A percentile compares a stretch with the other conserved stretches of the same genome.
phyloP scores from a whole-genome alignment of 2,113 vertebrate species.

The Orcinus orca region DNA sequence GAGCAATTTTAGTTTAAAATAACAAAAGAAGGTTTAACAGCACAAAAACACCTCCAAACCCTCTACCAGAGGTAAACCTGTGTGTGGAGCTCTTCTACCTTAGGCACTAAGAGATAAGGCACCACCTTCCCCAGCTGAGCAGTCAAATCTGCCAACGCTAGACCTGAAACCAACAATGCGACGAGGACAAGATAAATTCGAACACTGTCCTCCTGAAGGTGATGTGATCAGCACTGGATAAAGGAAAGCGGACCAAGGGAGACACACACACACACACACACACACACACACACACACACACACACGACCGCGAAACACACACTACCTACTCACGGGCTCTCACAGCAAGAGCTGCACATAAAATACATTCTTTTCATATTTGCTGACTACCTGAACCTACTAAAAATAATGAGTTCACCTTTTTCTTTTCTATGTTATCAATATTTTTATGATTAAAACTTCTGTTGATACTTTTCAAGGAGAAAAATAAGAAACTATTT shows the following conservation, averaged over 20 bases:
- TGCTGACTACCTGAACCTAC: background rate
- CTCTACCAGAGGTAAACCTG: background rate
- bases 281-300: background rate
- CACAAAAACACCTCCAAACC: background rate
- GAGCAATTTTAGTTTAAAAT: constrained; percentile 4
- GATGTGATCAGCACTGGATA: background rate
- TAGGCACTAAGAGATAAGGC: background rate
- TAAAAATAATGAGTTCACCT: background rate
- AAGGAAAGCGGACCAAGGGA: background rate
- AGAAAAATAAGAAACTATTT: background rate
- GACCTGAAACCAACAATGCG: background rate
- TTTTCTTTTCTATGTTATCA: background rate
- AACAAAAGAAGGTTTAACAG: background rate
- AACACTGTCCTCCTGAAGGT: background rate
- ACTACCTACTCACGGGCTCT: background rate
- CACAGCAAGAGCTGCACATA: background rate
- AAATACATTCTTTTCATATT: background rate
- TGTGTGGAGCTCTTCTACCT: background rate
- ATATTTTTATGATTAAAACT: background rate
- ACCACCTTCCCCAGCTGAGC: background rate
- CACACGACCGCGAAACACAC: background rate
- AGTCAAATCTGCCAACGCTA: background rate
- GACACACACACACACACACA: background rate
- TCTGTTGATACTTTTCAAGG: background rate
- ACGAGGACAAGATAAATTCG: background rate